Percentiles rank a stretch among this genome's conserved stretches.
Evolutionary conservation across 2,113 vertebrate genomes (phyloP).

Genomic region (Paraplagusia blochii): DNA sequence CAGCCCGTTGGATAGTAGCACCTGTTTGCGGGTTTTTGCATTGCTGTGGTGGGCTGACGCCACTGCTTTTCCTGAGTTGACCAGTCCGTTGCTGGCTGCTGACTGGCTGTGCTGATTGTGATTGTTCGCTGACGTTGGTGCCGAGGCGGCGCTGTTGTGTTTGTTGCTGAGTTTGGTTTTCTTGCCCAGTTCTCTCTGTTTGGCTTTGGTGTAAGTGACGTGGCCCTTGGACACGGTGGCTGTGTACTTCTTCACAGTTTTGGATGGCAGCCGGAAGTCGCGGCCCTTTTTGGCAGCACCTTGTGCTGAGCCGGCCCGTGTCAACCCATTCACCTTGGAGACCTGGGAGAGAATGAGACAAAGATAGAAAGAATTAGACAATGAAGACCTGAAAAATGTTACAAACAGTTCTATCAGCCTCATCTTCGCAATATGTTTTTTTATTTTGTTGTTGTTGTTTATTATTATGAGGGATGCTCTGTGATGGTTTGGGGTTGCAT

Average conservation of each 20-base stretch:
- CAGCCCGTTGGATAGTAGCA: conserved; percentile 87
- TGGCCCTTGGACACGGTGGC: conserved; percentile 98
- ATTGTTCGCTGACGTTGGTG: conserved; percentile 75
- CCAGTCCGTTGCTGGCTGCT: conserved; percentile 84
- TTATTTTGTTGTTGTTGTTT: no score
- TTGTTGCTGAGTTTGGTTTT: conserved; percentile 98
- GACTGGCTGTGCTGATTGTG: conserved; percentile 76
- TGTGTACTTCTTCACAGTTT: conserved; percentile 99
- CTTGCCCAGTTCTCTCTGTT: conserved; percentile 95
- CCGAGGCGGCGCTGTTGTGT: conserved; percentile 83
- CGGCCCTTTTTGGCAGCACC: conserved; percentile 94
- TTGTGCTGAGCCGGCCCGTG: conserved; percentile 81
- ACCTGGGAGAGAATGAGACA: conserved; percentile 70
- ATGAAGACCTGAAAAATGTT: no score
- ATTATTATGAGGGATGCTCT: no score
- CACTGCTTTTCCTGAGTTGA: conserved; percentile 96
- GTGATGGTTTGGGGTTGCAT: no score
- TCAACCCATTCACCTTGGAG: conserved; percentile 93
- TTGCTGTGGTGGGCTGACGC: conserved; percentile 89
- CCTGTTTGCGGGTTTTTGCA: conserved; percentile 99
- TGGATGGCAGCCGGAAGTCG: conserved; percentile 97
- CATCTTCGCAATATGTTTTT: no score
- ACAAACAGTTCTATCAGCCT: no score
- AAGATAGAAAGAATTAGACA: background rate
- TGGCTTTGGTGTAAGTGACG: conserved; percentile 99